A percentile compares a stretch with the other conserved stretches of the same genome.
Evolutionary conservation across 2,113 vertebrate genomes (phyloP).

Genomic region (Lethenteron camtschaticum): DNA sequence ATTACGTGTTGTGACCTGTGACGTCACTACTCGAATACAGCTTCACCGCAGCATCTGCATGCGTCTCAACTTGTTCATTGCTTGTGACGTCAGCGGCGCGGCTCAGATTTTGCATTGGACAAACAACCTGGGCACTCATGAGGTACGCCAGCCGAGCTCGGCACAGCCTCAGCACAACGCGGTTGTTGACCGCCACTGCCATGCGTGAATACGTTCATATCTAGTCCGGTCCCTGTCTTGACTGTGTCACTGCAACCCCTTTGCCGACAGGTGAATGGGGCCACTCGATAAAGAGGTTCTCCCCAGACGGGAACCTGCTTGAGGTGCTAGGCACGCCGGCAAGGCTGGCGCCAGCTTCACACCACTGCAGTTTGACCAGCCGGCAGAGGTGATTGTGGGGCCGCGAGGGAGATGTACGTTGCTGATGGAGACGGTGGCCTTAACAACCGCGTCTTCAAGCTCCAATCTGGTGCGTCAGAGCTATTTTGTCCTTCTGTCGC

Average conservation of each 20-base stretch:
- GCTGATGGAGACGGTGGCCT: slow-evolving; percentile 92
- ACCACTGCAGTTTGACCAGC: slow-evolving; percentile 75
- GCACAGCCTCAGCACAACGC: not conserved
- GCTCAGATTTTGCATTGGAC: not conserved
- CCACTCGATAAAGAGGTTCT: slow-evolving; percentile 71
- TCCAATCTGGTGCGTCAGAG: slow-evolving; percentile 25
- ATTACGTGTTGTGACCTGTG: no score
- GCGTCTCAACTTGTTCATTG: no score
- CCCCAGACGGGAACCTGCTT: slow-evolving; percentile 43
- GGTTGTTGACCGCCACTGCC: not conserved
- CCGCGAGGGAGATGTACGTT: slow-evolving; percentile 51
- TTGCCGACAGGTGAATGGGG: slow-evolving; percentile 35
- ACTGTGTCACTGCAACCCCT: not conserved
- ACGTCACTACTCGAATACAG: no score
- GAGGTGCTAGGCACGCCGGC: slow-evolving; percentile 50
- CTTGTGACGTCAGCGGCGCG: not conserved
- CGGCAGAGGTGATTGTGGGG: slow-evolving; percentile 62
- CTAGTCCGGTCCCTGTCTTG: not conserved
- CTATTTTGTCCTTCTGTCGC: no score
- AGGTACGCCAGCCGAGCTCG: not conserved
- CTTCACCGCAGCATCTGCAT: no score
- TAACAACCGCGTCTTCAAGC: slow-evolving; percentile 67
- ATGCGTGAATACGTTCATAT: not conserved
- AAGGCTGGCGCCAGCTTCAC: slow-evolving; percentile 40
- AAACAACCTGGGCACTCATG: not conserved